Evolutionary conservation across 1,140 invertebrate species (phyloP).

Genomic region (Thalassaphorura encarpata): DNA sequence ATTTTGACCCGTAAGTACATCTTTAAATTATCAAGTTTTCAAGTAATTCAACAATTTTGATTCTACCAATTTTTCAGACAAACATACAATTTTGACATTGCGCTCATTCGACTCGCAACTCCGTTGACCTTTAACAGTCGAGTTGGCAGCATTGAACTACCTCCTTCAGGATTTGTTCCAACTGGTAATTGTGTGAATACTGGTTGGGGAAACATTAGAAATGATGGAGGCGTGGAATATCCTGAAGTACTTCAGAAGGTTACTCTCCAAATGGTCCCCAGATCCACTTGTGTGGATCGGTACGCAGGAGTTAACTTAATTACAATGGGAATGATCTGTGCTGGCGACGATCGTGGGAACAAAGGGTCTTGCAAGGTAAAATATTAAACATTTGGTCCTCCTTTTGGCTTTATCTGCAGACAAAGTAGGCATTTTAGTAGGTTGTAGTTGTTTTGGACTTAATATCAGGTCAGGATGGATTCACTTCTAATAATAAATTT

Average conservation of each 20-base stretch:
- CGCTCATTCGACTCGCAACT: background rate
- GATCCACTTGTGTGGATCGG: background rate
- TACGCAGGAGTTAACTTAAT: background rate
- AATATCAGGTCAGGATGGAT: too few relatives aligned
- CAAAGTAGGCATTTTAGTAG: too few relatives aligned
- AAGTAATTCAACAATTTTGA: background rate
- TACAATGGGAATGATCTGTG: constrained; percentile 9
- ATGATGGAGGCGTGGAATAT: background rate
- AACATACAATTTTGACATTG: background rate
- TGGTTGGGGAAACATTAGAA: constrained; percentile 6
- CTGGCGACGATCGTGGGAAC: background rate
- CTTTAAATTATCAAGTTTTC: background rate
- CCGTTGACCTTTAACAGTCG: background rate
- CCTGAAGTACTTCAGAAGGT: constrained; percentile 7
- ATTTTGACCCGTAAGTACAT: background rate
- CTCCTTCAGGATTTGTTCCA: background rate
- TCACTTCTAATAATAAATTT: too few relatives aligned
- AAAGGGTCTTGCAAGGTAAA: background rate
- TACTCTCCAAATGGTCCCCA: background rate
- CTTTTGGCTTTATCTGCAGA: too few relatives aligned
- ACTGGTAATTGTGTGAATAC: background rate
- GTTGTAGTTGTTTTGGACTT: too few relatives aligned
- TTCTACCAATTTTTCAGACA: background rate
- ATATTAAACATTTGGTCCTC: too few relatives aligned
- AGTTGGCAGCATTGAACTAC: background rate